phyloP scores from a whole-genome alignment of 2,888 invertebrate species.

The Eueremaeus valkanovi region DNA sequence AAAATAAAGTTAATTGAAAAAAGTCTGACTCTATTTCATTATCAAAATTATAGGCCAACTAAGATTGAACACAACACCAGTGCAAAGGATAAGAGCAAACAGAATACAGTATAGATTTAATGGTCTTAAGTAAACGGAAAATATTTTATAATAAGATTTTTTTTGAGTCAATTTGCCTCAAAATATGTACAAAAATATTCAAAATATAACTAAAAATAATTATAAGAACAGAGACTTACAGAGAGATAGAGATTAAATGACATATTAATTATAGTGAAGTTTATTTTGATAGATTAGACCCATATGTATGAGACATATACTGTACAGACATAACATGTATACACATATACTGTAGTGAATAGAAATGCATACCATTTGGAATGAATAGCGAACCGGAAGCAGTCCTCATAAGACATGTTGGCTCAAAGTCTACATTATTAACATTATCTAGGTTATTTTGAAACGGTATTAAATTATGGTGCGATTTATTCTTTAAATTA shows the following conservation, averaged over 20 bases:
- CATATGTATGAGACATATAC: background rate
- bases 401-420: conserved; percentile 82
- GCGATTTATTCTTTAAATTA: conserved; percentile 23
- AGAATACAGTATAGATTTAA: background rate
- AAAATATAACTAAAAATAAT: background rate
- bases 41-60: background rate
- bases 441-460: conserved; percentile 21
- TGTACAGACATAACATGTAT: too few species aligned
- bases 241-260: background rate
- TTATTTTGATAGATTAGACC: background rate
- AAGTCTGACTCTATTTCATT: conserved; percentile 7
- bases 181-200: background rate
- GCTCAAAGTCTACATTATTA: conserved; percentile 51
- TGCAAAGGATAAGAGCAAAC: background rate
- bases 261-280: background rate
- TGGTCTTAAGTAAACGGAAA: conserved; percentile 1
- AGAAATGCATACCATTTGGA: conserved; percentile 56
- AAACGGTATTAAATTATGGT: conserved; percentile 17
- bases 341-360: background rate
- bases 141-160: background rate
- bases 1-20: conserved; percentile 14
- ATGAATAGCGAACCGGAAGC: conserved; percentile 91
- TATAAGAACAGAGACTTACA: background rate
- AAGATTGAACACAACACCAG: too few species aligned
- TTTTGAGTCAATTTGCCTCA: background rate